A percentile compares a stretch with the other conserved stretches of the same genome.
These are phyloP conservation scores for Vireo altiloquus DNA, from an alignment of 2,113 vertebrate genomes.

Conservation along the genomic window DNA sequence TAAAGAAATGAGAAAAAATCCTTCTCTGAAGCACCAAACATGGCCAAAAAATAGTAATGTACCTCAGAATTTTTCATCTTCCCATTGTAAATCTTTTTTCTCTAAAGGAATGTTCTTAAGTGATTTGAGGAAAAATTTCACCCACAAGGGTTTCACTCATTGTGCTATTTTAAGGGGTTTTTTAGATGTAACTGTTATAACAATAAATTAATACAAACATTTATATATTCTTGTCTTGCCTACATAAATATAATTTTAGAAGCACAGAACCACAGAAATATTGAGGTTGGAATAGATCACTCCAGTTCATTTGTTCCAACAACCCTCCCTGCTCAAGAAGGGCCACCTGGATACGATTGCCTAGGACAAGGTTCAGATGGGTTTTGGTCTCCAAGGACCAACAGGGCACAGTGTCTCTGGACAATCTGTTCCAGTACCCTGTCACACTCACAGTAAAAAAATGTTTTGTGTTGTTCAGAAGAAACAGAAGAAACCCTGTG, in stretches of 20 bases:
- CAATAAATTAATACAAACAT: not conserved
- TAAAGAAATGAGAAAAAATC: not conserved
- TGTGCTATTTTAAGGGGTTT: rapidly evolving
- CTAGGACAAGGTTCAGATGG: too few species aligned
- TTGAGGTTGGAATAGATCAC: not conserved
- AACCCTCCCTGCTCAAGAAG: not conserved
- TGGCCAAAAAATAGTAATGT: not conserved
- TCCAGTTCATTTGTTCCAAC: not conserved
- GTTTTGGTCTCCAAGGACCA: not conserved
- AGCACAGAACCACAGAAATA: not conserved
- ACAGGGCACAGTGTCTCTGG: not conserved
- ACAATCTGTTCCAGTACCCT: not conserved
- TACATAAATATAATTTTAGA: not conserved
- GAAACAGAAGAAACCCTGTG: not conserved
- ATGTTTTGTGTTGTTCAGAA: not conserved
- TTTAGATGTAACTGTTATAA: not conserved
- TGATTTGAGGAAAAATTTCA: not conserved
- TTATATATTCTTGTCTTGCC: not conserved
- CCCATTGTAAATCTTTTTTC: not conserved
- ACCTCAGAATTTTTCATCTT: not conserved
- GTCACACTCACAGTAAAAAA: not conserved
- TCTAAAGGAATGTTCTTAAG: not conserved
- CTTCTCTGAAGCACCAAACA: not conserved
- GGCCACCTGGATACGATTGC: not conserved
- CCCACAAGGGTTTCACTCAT: not conserved